These are phyloP conservation scores for Orchestia grillus DNA, from an alignment of 1,140 invertebrate genomes.

Conservation along the genomic window DNA sequence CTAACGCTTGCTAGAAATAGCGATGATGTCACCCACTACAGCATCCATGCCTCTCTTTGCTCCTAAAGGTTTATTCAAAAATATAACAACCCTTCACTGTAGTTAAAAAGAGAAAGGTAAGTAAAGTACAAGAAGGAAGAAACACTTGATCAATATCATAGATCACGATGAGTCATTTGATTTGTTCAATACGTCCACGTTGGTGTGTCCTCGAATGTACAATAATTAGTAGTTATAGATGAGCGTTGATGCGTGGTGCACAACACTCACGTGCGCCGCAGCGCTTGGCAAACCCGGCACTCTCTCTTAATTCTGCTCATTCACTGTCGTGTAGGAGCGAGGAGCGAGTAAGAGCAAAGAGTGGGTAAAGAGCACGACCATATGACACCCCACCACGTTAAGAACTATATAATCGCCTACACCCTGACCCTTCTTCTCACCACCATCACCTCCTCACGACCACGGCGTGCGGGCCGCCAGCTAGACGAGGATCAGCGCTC, in stretches of 20 bases:
- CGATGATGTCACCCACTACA: slow-evolving; percentile 50
- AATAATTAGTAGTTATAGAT: neutral
- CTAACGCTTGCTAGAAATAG: slow-evolving; percentile 29
- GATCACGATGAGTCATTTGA: neutral
- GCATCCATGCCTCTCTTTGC: slow-evolving; percentile 15
- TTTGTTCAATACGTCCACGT: neutral
- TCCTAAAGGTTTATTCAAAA: slow-evolving; percentile 1
- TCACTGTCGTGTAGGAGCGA: neutral
- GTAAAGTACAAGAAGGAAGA: neutral
- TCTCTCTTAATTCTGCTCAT: neutral
- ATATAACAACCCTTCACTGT: neutral
- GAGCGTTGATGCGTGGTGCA: neutral
- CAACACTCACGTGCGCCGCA: neutral
- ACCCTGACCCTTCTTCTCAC: slow-evolving; percentile 33
- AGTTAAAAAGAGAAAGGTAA: neutral
- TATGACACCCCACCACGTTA: slow-evolving; percentile 36
- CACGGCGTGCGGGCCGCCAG: neutral
- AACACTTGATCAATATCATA: neutral
- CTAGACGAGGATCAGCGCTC: neutral
- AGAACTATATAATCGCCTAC: slow-evolving; percentile 31
- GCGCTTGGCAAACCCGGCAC: slow-evolving; percentile 11
- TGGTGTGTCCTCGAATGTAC: neutral
- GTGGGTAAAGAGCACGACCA: slow-evolving; percentile 19
- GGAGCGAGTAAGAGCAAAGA: neutral
- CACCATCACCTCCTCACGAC: slow-evolving; percentile 14